Base-by-base conservation (phyloP, 1,140 invertebrate species). In the Dendroctonus valens region DNA sequence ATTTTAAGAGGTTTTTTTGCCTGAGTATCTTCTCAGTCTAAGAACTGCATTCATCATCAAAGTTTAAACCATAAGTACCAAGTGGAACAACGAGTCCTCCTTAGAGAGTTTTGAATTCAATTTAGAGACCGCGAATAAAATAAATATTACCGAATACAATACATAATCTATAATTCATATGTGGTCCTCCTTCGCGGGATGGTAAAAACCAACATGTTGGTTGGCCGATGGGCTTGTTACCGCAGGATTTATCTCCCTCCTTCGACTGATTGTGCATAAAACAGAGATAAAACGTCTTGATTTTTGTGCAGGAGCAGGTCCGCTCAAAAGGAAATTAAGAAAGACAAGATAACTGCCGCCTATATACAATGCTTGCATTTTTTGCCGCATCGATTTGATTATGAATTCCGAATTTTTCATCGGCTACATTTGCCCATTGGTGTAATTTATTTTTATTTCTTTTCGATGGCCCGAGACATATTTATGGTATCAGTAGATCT, bases 131-230 rank as follows among this genome's bases (percentile, higher is more conserved):
- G 69, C 69, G 67, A 70, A 73, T 73, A 69, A 73, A 73, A 73
- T 59, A 73, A 70, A 72, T 70, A 70, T 72, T 69, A 59, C 61
- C 55, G 72, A 74, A 74, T 74, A 74, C 73, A 74, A 74, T 73
- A 70, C 72, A 70, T 69, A 73, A 74, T 74, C 71, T 74, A 74
- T 74, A 74, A 74, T 74, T 74, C 73, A 74, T 74, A 74, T 70
- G 68, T 50, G 65, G 44, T 67, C 52, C 65, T 53, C 15, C 37
- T 55, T 37, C 53, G 9, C 44, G 42, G 26, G 26, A 44, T 44
- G 50, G 54, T 64, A 72, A 70, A 70, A 70, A 70, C 62, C 52
- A 59, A 26, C 26, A 26, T 26, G 66, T 64, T 39, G 15, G 54
- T 67, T 57, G 60, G 62, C 62, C 67, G 61, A 57, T 26, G 57